Base-by-base conservation (phyloP, 1,140 invertebrate species). In the Mizuhopecten yessoensis region DNA sequence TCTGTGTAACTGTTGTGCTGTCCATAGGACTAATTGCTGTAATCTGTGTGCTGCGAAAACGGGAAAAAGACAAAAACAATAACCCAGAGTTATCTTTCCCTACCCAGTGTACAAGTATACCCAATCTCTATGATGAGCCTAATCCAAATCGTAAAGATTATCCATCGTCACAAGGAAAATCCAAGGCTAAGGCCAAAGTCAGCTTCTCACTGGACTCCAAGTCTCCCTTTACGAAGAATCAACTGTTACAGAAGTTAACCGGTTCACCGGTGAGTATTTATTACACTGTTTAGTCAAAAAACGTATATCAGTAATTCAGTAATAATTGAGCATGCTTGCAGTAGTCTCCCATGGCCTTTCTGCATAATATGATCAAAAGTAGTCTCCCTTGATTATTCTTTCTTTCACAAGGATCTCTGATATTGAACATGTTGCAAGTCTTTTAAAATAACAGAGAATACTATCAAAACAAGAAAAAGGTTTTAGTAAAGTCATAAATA, bases 1-100 rank as follows among this genome's bases (percentile, higher is more conserved):
- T 92, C 2, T 92, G 92, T 91, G 90, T 91, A 9, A 92, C 92
- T 86, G 88, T 92, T 36, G 92, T 92, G 0, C 29, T 89, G 23
- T 90, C 92, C 15, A 89, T 92, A 20, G 90, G 45, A 13, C 87
- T 92, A 0, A 91, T 92, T 29, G 92, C 92, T 7, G 86, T 90
- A 23, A 92, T 92, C 15, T 91, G 90, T 36, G 86, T 92, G 34
- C 88, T 92, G 7, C 49, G 87, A 23, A 87, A 86, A 34, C 87
- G 88, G 57, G 86, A 45, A 10, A 88, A 91, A 33, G 57, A 86
- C 34, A 91, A 91, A 86, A 86, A 45, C 29, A 91, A 91, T 33
- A 42, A 49, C 3, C 29, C 87, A 20, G 90, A 36, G 34, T 57
- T 87, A n/a, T 42, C 39, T 7, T 88, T 89, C 57, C 49, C 88